phyloP scores from a whole-genome alignment of 2,113 vertebrate species.

The Cyprinodon tularosa region DNA sequence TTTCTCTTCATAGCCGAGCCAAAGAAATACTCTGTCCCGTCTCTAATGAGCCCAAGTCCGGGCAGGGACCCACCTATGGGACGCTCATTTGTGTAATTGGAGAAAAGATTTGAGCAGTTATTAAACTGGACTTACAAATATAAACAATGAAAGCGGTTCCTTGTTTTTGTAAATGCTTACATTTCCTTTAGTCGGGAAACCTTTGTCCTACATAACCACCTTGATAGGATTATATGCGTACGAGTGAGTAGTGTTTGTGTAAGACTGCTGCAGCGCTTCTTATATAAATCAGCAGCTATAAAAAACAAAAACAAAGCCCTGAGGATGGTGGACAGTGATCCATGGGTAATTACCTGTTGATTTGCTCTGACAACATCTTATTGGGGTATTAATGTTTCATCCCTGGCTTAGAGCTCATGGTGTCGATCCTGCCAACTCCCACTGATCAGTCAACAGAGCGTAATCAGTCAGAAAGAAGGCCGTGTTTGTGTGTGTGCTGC shows the following conservation, averaged over 20 bases:
- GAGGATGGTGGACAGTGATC: neutral
- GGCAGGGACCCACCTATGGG: slow-evolving; percentile 29
- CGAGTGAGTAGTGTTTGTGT: slow-evolving; percentile 36
- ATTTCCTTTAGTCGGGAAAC: slow-evolving; percentile 29
- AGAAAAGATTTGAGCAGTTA: slow-evolving; percentile 44
- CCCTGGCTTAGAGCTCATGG: slow-evolving; percentile 4
- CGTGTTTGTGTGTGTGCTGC: slow-evolving; percentile 11
- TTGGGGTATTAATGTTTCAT: slow-evolving; percentile 37
- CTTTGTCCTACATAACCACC: slow-evolving; percentile 64
- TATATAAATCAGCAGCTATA: neutral
- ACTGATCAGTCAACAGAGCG: slow-evolving; percentile 30
- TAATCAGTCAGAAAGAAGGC: slow-evolving; percentile 15
- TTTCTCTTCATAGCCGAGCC: slow-evolving; percentile 24
- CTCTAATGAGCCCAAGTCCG: slow-evolving; percentile 59
- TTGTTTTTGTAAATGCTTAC: slow-evolving; percentile 39
- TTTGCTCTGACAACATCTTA: slow-evolving; percentile 12
- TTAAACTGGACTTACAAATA: slow-evolving; percentile 37
- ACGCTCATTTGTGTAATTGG: slow-evolving; percentile 67
- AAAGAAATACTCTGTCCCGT: slow-evolving; percentile 38
- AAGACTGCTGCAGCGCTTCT: slow-evolving; percentile 1
- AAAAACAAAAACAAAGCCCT: neutral
- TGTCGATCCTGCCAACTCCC: slow-evolving; percentile 31
- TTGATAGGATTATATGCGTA: slow-evolving; percentile 64
- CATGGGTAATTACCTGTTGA: neutral
- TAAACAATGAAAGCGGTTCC: slow-evolving; percentile 36